Evolutionary conservation across 2,797 vertebrate genomes (phyloP), one percentile per base, ranked within the genome.

Genomic region (Eulemur coronatus): DNA sequence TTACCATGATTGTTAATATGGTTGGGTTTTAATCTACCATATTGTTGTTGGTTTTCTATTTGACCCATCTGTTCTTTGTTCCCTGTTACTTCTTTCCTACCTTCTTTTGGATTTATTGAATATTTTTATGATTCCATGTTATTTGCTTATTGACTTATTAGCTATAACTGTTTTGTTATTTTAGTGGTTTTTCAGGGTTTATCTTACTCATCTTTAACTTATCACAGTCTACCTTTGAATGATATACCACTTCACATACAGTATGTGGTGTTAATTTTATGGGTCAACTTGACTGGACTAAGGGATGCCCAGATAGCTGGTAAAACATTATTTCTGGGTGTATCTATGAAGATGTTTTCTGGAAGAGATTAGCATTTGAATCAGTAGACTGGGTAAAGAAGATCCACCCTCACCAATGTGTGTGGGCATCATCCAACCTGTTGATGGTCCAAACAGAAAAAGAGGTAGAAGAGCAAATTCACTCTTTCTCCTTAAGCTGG

Each of bases 131-230:
- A 81, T 89, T 30, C 18, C 9, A 67, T 86, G 85, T 78, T 85
- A 94, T 73, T 93, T 94, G 24, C 9, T 93, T 82, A 24, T 84
- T 91, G 38, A 26, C 2, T 91, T n/a, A 7, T 28, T 89, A 59
- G 17, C 55, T 38, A 28, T 85, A 84, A 61, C 10, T 82, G 33
- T 79, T 78, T 78, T 67, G 35, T 63, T 76, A 67, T 61, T 73
- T 89, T n/a, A 61, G 10, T 89, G 67, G 13, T 50, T 94, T 95
- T 84, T 91, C 73, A 82, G n/a, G 48, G 2, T n/a, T 81, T 89
- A 52, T n/a, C 13, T n/a, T 78, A 55, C 33, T 91, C 43, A 79
- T 84, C 80, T 92, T 94, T 95, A 90, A 79, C 5, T 92, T 70
- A 55, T n/a, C 4, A 65, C 55, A 67, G 4, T 91, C 69, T 88